Base-by-base conservation (phyloP, 2,113 vertebrate species). In the Notarius lentiginosus region DNA sequence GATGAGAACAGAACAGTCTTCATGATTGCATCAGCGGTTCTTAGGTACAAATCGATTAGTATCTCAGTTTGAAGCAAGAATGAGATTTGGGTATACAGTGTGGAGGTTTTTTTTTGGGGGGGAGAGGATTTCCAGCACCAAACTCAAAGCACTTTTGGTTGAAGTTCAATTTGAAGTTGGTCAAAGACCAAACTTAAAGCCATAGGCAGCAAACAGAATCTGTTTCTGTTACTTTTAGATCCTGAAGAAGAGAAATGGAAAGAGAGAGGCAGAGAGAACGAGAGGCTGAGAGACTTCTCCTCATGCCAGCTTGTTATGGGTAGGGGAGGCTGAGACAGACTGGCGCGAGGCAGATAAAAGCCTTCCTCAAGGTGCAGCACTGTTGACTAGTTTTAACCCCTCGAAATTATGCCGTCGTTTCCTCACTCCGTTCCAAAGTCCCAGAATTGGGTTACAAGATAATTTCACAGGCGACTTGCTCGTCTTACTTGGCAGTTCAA, bases 391-490 rank as follows among this genome's bases (percentile, higher is more conserved):
- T 92, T 83, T 84, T 92, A 94, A 93, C 92, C 92, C 93, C 92
- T 95, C 92, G 72, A 93, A 95, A 95, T 95, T 93, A 94, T 95
- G 93, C 93, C 91, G 93, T 94, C 93, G 93, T 95, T 95, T 95
- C 92, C 94, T 93, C 94, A 95, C 93, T 94, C 93, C 87, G 92
- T 93, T 94, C 93, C 93, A 95, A 95, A 95, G 91, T 95, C 93
- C 93, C 91, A 94, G 94, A 96, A 96, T 95, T 95, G 95, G 95
- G 95, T 96, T 94, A 95, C 93, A 94, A 95, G 93, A 95, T 96
- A 95, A 95, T 95, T 95, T 95, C 95, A 96, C 95, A 96, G 94
- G 94, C 94, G 94, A 95, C 93, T 96, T 96, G 95, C 95, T 95
- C 95, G 93, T 95, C 94, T 95, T 95, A 94, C 95, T 95, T 95